These are phyloP conservation scores for Acanthoscelides obtectus DNA, from an alignment of 2,888 invertebrate genomes.

Conservation along the genomic window DNA sequence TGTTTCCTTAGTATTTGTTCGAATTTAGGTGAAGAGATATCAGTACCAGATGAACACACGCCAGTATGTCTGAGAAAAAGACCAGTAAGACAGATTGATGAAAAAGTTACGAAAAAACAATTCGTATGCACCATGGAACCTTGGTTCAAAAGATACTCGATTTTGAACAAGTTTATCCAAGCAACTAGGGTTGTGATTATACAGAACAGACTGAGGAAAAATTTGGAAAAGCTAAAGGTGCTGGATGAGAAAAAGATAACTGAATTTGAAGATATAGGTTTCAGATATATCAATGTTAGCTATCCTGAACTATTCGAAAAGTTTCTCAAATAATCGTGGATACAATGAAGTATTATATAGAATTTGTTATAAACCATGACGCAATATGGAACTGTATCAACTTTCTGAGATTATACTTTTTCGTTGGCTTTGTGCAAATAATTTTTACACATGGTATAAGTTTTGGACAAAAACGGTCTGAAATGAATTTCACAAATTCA, in stretches of 20 bases:
- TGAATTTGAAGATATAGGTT: constrained; percentile 15
- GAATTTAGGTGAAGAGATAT: background rate
- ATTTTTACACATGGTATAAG: too few species aligned
- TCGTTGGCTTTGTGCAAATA: too few species aligned
- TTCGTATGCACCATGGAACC: constrained; percentile 31
- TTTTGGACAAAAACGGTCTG: too few species aligned
- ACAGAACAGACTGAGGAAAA: constrained; percentile 33
- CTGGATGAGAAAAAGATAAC: constrained; percentile 19
- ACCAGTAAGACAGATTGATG: constrained; percentile 27
- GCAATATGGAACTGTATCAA: too few species aligned
- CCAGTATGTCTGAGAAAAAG: constrained; percentile 9
- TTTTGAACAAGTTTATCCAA: constrained; percentile 36
- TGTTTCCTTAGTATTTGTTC: too few species aligned
- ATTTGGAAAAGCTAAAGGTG: constrained; percentile 30
- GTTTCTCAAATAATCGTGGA: constrained; percentile 12
- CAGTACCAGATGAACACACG: background rate
- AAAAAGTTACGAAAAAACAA: constrained; percentile 14
- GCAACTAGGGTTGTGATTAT: constrained; percentile 33
- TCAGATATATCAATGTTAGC: constrained; percentile 10
- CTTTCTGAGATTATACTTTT: too few species aligned
- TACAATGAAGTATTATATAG: too few species aligned
- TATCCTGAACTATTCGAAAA: constrained; percentile 16
- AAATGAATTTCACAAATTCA: too few species aligned
- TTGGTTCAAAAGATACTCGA: constrained; percentile 36
- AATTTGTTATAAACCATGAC: background rate